Conservation (phyloP, 2,888 invertebrate species). For the Branchipolynoe longqiensis region DNA sequence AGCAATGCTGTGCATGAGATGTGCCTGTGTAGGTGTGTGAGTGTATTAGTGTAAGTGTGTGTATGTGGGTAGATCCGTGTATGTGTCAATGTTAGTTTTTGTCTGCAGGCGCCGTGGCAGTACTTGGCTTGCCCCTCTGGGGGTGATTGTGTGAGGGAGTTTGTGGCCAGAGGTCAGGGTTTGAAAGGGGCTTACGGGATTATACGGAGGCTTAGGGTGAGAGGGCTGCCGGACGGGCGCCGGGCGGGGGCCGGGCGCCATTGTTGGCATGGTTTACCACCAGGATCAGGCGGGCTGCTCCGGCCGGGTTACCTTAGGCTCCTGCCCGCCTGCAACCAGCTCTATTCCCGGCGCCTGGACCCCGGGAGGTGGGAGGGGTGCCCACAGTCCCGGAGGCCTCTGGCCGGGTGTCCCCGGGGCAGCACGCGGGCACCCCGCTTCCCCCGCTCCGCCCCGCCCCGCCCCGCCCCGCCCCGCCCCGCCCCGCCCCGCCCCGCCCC, state of each 20-base stretch:
- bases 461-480: constrained; percentile 1
- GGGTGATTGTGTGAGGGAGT: background rate
- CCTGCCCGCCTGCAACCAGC: constrained; percentile 3
- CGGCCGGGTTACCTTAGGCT: background rate
- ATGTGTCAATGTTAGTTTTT: no score
- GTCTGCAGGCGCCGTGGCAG: no score
- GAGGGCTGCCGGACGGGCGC: background rate
- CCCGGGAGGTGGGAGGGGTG: no score
- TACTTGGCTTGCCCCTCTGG: no score
- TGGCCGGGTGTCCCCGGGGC: background rate
- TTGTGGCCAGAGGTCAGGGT: background rate
- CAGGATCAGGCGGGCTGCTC: background rate
- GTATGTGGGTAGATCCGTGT: no score
- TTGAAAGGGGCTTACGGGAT: background rate
- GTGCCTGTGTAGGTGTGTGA: no score
- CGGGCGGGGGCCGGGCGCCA: background rate
- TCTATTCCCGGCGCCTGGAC: constrained; percentile 24
- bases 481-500: background rate
- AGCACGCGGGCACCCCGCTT: background rate
- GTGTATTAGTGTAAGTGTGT: no score
- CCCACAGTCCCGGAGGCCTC: no score
- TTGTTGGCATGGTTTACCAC: background rate
- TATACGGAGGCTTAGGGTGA: background rate
- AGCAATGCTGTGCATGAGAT: no score
- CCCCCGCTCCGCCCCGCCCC: background rate